Base-by-base conservation (phyloP, 2,797 vertebrate genomes). In the Mus minutoides region DNA sequence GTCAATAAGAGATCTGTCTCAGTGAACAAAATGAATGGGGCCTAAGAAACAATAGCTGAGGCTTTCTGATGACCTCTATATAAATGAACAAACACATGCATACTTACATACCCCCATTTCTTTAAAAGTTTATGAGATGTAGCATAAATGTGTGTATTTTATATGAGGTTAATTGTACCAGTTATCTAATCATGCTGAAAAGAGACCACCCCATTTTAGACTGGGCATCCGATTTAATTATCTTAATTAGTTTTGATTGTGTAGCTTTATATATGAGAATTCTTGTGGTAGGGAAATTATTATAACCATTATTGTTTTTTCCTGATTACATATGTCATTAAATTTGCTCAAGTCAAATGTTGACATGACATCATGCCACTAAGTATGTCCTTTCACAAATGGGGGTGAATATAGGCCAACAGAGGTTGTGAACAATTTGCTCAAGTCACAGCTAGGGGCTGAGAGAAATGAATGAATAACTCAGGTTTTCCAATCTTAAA, bases 111-210 rank as follows among this genome's bases (percentile, higher is more conserved):
- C 13, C n/a, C 31, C 21, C 6, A 54, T 16, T 4, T 77, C 34
- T 82, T 89, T 79, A 67, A 82, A 96, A 49, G 11, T 40, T 87
- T 24, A 37, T 85, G 56, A 93, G 88, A 91, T 90, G 21, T 46
- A 80, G 11, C 69, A 94, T 24, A 95, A 62, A 19, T 86, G 19
- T 76, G 19, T 75, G 71, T 67, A 62, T 13, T 76, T 91, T 26
- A 10, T 69, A 6, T 43, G 31, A 86, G n/a, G 49, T 22, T 64
- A 64, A 73, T 67, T 13, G 0, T 64, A 86, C 11, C 16, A 90
- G 43, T 26, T 73, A 87, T 84, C 16, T 43, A 29, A 56, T 26
- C 43, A 46, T 40, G 5, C 67, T 92, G 54, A 71, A 84, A 93
- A 89, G 60, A 56, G 17, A 87, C 79, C 60, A 88, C 56, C 49